These are phyloP conservation scores for Pseudochirops corinnae DNA, from an alignment of 2,797 vertebrate species.

Conservation along the genomic window DNA sequence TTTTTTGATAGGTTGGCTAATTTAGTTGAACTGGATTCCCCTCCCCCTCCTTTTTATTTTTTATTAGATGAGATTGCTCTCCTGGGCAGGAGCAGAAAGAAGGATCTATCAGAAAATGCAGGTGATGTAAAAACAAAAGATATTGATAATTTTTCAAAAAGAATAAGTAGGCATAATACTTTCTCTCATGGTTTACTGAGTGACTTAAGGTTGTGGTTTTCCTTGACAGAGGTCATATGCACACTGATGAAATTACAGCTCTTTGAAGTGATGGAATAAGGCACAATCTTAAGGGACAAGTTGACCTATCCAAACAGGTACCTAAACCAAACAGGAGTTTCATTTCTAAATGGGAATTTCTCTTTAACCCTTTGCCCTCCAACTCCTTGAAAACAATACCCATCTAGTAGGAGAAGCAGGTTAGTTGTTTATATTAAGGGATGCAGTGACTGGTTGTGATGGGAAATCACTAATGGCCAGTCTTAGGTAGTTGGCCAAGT, in stretches of 20 bases:
- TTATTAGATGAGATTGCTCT: not conserved
- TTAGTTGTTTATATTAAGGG: not conserved
- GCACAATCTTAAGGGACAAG: not conserved
- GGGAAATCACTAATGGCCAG: not conserved
- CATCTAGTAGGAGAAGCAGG: not conserved
- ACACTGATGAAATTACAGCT: not conserved
- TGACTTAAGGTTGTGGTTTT: not conserved
- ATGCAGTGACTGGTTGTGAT: not conserved
- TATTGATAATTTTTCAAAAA: not conserved
- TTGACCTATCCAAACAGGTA: not conserved
- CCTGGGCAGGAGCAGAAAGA: not conserved
- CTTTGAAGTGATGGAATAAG: not conserved
- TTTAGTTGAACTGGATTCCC: not conserved
- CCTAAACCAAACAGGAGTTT: not conserved
- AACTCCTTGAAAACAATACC: not conserved
- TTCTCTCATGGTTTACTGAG: not conserved
- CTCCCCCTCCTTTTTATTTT: not conserved
- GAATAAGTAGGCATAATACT: not conserved
- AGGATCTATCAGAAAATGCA: not conserved
- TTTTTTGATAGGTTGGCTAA: not conserved
- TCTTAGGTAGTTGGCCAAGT: not conserved
- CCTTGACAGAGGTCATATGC: not conserved
- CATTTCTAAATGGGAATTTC: slow-evolving; percentile 7
- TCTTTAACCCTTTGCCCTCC: not conserved
- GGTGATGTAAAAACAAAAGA: not conserved